phyloP scores from a whole-genome alignment of 2,797 vertebrate species.

The Caiman crocodilus region DNA sequence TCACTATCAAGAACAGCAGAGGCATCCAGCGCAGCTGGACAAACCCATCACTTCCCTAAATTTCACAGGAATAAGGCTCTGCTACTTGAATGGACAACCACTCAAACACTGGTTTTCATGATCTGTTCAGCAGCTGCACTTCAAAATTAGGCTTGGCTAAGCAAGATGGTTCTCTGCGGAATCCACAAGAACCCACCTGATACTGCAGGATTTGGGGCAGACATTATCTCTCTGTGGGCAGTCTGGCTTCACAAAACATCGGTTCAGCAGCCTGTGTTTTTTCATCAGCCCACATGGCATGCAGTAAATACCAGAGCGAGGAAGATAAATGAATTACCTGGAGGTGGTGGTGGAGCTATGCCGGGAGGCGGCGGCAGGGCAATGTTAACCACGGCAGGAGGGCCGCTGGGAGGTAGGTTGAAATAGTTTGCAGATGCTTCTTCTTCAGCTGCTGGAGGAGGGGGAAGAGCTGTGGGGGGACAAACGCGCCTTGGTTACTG shows the following conservation, averaged over 20 bases:
- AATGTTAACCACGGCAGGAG: slow-evolving; percentile 94
- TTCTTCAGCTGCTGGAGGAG: slow-evolving; percentile 93
- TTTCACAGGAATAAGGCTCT: neutral
- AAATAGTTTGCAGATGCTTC: slow-evolving; percentile 98
- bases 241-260: neutral
- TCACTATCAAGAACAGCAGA: neutral
- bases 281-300: neutral
- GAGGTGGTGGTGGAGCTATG: slow-evolving; percentile 92
- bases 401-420: slow-evolving; percentile 91
- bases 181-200: neutral
- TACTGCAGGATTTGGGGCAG: neutral
- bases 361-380: slow-evolving; percentile 94
- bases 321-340: slow-evolving; percentile 82
- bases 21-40: neutral
- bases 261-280: neutral
- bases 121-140: neutral
- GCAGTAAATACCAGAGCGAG: neutral
- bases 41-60: neutral
- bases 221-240: neutral
- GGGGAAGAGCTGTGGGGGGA: slow-evolving; percentile 85
- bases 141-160: neutral
- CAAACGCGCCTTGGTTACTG: neutral
- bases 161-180: neutral
- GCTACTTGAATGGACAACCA: fast-evolving
- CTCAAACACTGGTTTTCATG: neutral